Percentiles rank a stretch among this genome's conserved stretches.
Conservation (phyloP, 2,113 vertebrate species). For the Sakesphorus luctuosus region DNA sequence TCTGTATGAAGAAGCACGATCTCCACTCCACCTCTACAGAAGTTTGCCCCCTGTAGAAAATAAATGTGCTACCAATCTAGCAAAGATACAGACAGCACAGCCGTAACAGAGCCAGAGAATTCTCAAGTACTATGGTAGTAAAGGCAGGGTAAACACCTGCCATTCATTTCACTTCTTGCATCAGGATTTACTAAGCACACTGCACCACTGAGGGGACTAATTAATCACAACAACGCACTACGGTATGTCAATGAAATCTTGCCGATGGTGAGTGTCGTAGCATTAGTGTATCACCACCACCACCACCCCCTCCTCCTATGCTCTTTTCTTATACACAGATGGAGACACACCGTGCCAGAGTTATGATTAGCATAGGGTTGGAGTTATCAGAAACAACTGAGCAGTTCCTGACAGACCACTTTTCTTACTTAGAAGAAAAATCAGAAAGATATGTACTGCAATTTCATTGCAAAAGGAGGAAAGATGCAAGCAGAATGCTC, state of each 20-base stretch:
- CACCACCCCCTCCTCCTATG: neutral
- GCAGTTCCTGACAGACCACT: constrained; percentile 33
- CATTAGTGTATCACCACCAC: neutral
- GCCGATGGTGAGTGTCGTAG: neutral
- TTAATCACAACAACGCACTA: neutral
- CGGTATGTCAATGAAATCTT: neutral
- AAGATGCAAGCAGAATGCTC: neutral
- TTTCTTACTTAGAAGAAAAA: neutral
- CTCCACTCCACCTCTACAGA: neutral
- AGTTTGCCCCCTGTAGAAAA: neutral
- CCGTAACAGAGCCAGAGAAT: neutral
- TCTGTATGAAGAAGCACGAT: neutral
- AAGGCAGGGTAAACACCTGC: neutral
- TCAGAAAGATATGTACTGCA: neutral
- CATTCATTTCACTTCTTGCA: neutral
- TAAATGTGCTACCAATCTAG: neutral
- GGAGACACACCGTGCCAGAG: neutral
- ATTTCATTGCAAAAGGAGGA: neutral
- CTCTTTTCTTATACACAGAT: constrained; percentile 7
- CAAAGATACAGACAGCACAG: neutral
- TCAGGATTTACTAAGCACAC: neutral
- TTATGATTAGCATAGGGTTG: constrained; percentile 44
- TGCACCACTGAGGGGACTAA: neutral
- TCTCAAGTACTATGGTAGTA: neutral
- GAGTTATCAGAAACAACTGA: constrained; percentile 50